phyloP scores from a whole-genome alignment of 2,888 invertebrate species.

The Coleophora deauratella region DNA sequence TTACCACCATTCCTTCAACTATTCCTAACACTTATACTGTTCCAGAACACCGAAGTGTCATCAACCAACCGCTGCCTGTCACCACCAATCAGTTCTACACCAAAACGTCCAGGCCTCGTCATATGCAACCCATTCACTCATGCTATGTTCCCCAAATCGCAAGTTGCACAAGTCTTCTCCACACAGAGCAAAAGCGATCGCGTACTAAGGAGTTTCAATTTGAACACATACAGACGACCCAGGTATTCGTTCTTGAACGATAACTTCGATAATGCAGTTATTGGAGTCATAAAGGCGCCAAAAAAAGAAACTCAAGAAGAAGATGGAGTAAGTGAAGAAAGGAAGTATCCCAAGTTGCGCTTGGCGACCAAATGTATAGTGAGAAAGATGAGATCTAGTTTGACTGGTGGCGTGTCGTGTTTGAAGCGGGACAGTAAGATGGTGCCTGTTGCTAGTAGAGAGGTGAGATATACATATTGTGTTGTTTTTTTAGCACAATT shows the following conservation, averaged over 20 bases:
- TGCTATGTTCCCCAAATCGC: constrained; percentile 14
- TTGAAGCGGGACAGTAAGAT: not conserved
- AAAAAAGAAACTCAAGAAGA: constrained; percentile 13
- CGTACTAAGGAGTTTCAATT: constrained; percentile 40
- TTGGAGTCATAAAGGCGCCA: constrained; percentile 16
- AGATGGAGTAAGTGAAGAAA: constrained; percentile 13
- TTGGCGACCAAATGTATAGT: too few relatives aligned
- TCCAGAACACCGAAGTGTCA: constrained; percentile 37
- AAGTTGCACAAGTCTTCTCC: constrained; percentile 4
- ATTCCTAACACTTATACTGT: constrained; percentile 5
- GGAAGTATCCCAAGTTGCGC: too few relatives aligned
- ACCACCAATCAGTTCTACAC: constrained; percentile 37
- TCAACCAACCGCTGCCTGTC: constrained; percentile 31
- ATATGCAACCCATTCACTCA: constrained; percentile 23
- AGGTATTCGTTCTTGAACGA: constrained; percentile 21
- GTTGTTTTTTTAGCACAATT: too few relatives aligned
- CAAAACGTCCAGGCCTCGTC: constrained; percentile 24
- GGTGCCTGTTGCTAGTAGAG: too few relatives aligned
- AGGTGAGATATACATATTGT: too few relatives aligned
- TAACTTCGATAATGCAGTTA: constrained; percentile 9
- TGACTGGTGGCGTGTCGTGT: not conserved
- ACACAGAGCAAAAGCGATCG: constrained; percentile 27
- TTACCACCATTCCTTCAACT: too few relatives aligned
- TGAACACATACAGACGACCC: constrained; percentile 19
- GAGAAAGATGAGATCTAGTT: too few relatives aligned